These are phyloP conservation scores for Desmophyllum pertusum DNA, from an alignment of 92 coral and sea anemone genomes.

Conservation along the genomic window DNA sequence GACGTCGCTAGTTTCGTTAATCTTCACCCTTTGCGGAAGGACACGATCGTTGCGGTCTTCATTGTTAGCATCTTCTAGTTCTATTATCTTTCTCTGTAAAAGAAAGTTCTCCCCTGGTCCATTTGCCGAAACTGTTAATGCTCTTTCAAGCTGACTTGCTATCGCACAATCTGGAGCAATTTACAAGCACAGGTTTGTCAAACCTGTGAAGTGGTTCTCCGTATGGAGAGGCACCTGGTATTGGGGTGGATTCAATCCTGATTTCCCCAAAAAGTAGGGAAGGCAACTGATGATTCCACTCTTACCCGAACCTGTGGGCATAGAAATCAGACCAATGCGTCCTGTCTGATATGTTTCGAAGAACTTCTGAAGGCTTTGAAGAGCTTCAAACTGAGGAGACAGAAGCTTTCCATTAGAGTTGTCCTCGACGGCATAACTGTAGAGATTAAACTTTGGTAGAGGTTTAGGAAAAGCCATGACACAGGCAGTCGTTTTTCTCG, in stretches of 20 bases:
- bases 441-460: background rate
- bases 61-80: background rate
- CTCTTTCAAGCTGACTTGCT: constrained; percentile 29
- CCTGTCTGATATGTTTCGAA: background rate
- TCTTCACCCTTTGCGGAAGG: constrained; percentile 22
- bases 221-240: background rate
- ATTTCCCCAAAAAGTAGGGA: constrained; percentile 49
- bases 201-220: constrained; percentile 15
- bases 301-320: constrained; percentile 70
- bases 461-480: too few species aligned
- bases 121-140: background rate
- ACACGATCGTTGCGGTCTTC: background rate
- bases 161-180: constrained; percentile 50
- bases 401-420: background rate
- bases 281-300: constrained; percentile 60
- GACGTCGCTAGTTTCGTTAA: background rate
- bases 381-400: background rate
- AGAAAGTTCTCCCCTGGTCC: constrained; percentile 45
- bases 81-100: constrained; percentile 25
- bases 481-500: too few species aligned
- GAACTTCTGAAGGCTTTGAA: background rate
- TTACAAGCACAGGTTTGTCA: constrained; percentile 47
- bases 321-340: constrained; percentile 40
- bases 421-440: background rate
- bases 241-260: background rate